These are phyloP conservation scores for Euphydryas editha DNA, from an alignment of 2,888 invertebrate genomes.

Conservation along the genomic window DNA sequence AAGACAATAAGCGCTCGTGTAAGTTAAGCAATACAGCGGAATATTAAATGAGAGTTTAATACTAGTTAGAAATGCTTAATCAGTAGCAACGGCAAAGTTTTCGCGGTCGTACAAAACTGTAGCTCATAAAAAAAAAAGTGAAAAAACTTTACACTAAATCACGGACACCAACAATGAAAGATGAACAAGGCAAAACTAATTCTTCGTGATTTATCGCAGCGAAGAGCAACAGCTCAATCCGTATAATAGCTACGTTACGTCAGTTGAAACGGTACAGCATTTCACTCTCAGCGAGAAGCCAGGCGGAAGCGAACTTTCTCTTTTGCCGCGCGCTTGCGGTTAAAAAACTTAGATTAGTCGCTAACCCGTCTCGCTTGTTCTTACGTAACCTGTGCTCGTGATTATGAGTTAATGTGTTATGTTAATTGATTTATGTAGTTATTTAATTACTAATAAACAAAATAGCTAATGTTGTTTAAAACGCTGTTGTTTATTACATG, in stretches of 20 bases:
- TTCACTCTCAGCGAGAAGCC: constrained; percentile 82
- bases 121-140: no score
- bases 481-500: not conserved
- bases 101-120: no score
- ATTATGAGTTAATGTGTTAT: constrained; percentile 13
- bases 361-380: constrained; percentile 41
- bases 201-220: constrained; percentile 44
- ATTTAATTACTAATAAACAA: constrained; percentile 6
- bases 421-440: constrained; percentile 23
- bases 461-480: not conserved
- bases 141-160: not conserved
- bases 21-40: constrained; percentile 27
- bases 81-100: not conserved
- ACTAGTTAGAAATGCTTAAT: not conserved
- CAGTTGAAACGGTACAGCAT: constrained; percentile 79
- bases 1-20: constrained; percentile 26
- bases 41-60: constrained; percentile 21
- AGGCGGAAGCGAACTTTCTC: constrained; percentile 82
- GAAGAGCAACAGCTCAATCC: constrained; percentile 45
- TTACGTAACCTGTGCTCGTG: constrained; percentile 43
- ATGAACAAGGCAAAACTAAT: not conserved
- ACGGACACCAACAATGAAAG: not conserved
- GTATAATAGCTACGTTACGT: constrained; percentile 73
- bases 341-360: constrained; percentile 58
- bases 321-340: constrained; percentile 69